Evolutionary conservation across 2,888 invertebrate species (phyloP), one percentile per base, ranked within the genome.

Genomic region (Saturnia pavonia): DNA sequence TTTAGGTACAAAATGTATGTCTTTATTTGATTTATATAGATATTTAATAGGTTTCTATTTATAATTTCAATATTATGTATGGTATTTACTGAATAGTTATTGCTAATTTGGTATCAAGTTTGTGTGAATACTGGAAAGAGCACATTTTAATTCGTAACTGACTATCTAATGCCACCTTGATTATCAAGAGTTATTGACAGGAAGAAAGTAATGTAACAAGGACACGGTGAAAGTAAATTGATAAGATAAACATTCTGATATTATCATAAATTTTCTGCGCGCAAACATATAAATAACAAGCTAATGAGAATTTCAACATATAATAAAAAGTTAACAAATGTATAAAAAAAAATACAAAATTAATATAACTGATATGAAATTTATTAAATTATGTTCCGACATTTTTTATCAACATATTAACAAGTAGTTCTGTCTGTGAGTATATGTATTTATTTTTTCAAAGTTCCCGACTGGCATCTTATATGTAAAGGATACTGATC

Each of bases 221-320:
- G 63, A 63, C 63, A 63, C 16, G 40, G 65, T 65, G 65, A 65
- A 65, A 65, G 65, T 40, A 65, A 65, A 65, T n/a, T 40, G 65
- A 65, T 65, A 65, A 65, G 65, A 65, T 65, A 65, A 65, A 65
- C 14, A 40, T 34, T 65, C 40, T 22, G 65, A 65, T 40, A n/a
- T 40, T 16, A 63, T 63, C 63, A 63, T 27, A 63, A 63, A 34
- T 63, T 34, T 14, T 54, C 22, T 54, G 22, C 22, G 22, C 22
- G 11, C 54, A 54, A 22, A n/a, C 22, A 22, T 54, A 54, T 22
- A 54, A 54, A 54, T 54, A 51, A n/a, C 11, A 8, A 57, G 11
- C 9, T 57, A 57, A 57, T 25, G 57, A 57, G 14, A 60, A 14
- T 27, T 27, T 60, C 25, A 27, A 1, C 57, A 54, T 60, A 60